A percentile compares a stretch with the other conserved stretches of the same genome.
Conservation (phyloP, 2,888 invertebrate species). For the Drosophila paranaensis region DNA sequence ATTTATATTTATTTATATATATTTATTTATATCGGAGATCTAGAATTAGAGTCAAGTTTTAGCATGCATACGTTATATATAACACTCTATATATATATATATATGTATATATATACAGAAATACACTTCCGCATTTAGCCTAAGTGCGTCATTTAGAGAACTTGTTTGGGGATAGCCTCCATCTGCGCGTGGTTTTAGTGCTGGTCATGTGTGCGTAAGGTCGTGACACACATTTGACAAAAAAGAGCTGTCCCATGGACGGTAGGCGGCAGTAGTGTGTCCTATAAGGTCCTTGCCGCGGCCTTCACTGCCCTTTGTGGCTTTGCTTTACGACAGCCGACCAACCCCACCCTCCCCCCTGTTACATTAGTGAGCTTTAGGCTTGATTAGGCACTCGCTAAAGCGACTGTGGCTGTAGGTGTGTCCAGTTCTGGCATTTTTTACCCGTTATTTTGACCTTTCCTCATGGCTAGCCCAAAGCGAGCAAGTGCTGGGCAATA, state of each 20-base stretch:
- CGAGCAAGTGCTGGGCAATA: constrained; percentile 3
- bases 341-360: constrained; percentile 3
- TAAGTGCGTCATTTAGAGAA: constrained; percentile 35
- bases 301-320: constrained; percentile 46
- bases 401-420: constrained; percentile 1
- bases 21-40: no score
- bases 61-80: neutral
- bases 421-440: constrained; percentile 22
- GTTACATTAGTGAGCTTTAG: constrained; percentile 25
- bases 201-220: constrained; percentile 61
- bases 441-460: constrained; percentile 9
- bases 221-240: constrained; percentile 69
- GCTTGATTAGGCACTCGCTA: constrained; percentile 39
- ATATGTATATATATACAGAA: no score
- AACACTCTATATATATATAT: neutral
- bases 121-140: constrained; percentile 16
- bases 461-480: neutral
- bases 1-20: no score
- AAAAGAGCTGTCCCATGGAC: constrained; percentile 21
- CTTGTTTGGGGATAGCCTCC: constrained; percentile 16
- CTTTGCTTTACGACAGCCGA: constrained; percentile 10
- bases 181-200: constrained; percentile 17
- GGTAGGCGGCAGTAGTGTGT: constrained; percentile 6
- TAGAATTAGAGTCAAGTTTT: neutral
- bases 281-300: constrained; percentile 34